Evolutionary conservation across 2,113 vertebrate genomes (phyloP).

Genomic region (Lampris megalopsis): DNA sequence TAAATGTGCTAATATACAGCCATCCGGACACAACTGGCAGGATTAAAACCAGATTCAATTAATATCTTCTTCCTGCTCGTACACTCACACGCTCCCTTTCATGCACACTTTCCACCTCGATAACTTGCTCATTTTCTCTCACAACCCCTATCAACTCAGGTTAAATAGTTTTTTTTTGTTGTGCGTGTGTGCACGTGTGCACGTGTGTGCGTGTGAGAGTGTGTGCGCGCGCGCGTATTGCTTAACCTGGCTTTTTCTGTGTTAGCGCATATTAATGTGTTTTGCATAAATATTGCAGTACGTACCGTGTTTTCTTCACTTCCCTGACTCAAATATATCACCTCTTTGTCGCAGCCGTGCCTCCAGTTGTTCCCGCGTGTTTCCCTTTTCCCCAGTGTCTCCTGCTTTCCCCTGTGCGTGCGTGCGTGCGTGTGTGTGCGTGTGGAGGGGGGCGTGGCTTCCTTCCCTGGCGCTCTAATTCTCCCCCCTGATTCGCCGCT

Average conservation of each 20-base stretch:
- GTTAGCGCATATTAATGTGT: no score
- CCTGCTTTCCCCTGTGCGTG: no score
- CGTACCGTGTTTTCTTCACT: conserved; percentile 56
- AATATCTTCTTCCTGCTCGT: conserved; percentile 66
- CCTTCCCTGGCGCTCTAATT: no score
- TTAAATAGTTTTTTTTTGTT: conserved; percentile 52
- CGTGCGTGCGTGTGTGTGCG: no score
- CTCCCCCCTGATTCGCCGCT: neutral
- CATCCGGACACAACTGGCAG: conserved; percentile 48
- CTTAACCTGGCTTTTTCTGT: no score
- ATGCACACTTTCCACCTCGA: conserved; percentile 72
- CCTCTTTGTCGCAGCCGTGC: conserved; percentile 17
- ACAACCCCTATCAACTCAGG: conserved; percentile 60
- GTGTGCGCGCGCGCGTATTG: no score
- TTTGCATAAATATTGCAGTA: no score
- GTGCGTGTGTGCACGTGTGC: conserved; percentile 45
- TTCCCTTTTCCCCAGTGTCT: neutral
- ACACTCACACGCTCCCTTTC: conserved; percentile 57
- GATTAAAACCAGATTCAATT: conserved; percentile 73
- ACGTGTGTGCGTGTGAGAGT: no score
- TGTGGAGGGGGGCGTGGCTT: no score
- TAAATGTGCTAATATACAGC: conserved; percentile 29
- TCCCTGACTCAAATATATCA: conserved; percentile 64
- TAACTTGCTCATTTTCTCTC: conserved; percentile 71
- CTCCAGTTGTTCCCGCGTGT: no score